A percentile compares a stretch with the other conserved stretches of the same genome.
Conservation (phyloP, 2,113 vertebrate genomes). For the Empidonax alnorum region DNA sequence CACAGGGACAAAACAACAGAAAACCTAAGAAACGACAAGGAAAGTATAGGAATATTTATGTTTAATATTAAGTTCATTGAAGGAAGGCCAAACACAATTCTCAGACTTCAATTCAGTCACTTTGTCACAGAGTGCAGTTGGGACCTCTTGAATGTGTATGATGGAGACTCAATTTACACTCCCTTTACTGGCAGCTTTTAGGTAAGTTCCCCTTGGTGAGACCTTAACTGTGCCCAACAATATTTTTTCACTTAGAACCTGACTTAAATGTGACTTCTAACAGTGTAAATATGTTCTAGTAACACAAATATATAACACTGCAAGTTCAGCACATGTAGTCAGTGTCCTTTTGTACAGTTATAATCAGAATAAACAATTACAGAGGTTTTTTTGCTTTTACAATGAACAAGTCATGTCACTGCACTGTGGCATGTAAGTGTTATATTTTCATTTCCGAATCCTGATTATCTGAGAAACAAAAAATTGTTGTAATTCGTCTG, state of each 20-base stretch:
- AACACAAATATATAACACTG: background rate
- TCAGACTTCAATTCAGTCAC: conserved; percentile 92
- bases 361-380: background rate
- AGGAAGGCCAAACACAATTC: conserved; percentile 86
- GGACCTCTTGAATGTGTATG: conserved; percentile 96
- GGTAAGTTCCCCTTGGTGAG: conserved; percentile 76
- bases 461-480: background rate
- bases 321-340: background rate
- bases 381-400: background rate
- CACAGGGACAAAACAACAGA: background rate
- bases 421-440: background rate
- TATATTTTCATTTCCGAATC: conserved; percentile 5
- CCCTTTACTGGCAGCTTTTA: conserved; percentile 94
- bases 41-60: background rate
- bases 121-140: conserved; percentile 98
- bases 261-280: background rate
- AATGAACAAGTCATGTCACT: background rate
- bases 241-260: background rate
- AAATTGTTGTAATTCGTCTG: background rate
- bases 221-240: background rate
- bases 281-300: background rate
- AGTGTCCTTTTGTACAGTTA: background rate
- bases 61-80: background rate
- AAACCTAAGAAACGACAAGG: background rate
- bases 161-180: conserved; percentile 96